Base-by-base conservation (phyloP, 2,888 invertebrate genomes). In the Pedicia rivosa region DNA sequence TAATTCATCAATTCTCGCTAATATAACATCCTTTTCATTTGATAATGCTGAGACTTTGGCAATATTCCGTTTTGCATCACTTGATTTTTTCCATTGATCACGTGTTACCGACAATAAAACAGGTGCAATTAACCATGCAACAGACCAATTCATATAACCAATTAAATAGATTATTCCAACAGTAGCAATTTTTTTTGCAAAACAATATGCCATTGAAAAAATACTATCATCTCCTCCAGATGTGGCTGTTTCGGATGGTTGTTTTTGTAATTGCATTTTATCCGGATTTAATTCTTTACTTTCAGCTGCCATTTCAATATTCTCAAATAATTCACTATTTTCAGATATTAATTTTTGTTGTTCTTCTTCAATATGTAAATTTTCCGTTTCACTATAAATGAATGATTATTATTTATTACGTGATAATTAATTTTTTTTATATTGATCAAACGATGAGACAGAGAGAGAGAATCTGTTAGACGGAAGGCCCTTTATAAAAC, bases 101-200 rank as follows among this genome's bases (percentile, higher is more conserved):
- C 82, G 70, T 46, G 86, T 67, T 37, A 84, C 81, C 4, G 82
- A 75, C 36, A 88, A 63, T 16, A 86, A 68, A 17, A 91, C 69
- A 1, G 88, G 90, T 0, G 56, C 53, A 43, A 91, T 70, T 15
- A 92, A 68, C 92, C 92, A 92, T 32, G 84, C 88, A 29, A 82
- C 71, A 48, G 83, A 86, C 72, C 87, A 79, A 55, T 83, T 78
- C 77, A 83, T 78, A 52, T 84, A 86, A 2, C 86, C 86, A 35
- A 79, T 73, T 36, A 82, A 58, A 62, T 86, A 87, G 30, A 84
- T 76, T 7, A 72, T 64, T 16, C 82, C 81, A 17, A 82, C 78
- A 37, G 81, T 66, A 36, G 74, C 71, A 31, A 78, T 69, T 62
- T 78, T 78, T 55, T 78, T 78, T 20, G 68, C 64, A 43, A 72